A percentile compares a stretch with the other conserved stretches of the same genome.
phyloP scores from a whole-genome alignment of 2,888 invertebrate genomes.

The Acleris cristana region DNA sequence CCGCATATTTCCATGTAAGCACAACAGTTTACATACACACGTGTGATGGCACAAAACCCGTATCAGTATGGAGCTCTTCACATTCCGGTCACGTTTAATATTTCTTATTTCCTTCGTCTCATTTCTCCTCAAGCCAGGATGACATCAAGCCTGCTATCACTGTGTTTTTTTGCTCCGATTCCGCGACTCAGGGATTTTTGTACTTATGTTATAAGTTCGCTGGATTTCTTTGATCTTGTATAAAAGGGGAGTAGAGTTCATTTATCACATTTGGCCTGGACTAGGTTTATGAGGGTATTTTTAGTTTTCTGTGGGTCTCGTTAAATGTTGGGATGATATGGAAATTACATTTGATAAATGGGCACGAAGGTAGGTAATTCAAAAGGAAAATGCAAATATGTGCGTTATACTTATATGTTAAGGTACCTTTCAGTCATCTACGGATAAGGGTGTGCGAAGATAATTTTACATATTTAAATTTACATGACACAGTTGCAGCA shows the following conservation, averaged over 20 bases:
- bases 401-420: too few relatives aligned
- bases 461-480: too few relatives aligned
- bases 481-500: too few relatives aligned
- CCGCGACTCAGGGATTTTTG: slow-evolving; percentile 48
- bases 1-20: slow-evolving; percentile 65
- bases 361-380: too few relatives aligned
- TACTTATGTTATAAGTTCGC: slow-evolving; percentile 45
- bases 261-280: slow-evolving; percentile 35
- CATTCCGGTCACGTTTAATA: slow-evolving; percentile 80
- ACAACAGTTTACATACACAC: slow-evolving; percentile 64
- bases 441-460: too few relatives aligned
- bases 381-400: too few relatives aligned
- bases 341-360: neutral
- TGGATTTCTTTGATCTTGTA: slow-evolving; percentile 37
- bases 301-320: neutral
- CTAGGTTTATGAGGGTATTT: slow-evolving; percentile 31
- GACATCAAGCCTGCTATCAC: slow-evolving; percentile 66
- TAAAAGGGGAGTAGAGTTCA: slow-evolving; percentile 35
- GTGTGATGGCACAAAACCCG: slow-evolving; percentile 60
- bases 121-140: slow-evolving; percentile 76
- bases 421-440: too few relatives aligned
- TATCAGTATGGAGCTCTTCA: slow-evolving; percentile 69
- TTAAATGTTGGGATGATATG: neutral
- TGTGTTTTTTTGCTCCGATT: slow-evolving; percentile 63
- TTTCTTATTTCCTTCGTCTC: slow-evolving; percentile 82